These are phyloP conservation scores for Apeira syringaria DNA, from an alignment of 2,888 invertebrate genomes.

Conservation along the genomic window DNA sequence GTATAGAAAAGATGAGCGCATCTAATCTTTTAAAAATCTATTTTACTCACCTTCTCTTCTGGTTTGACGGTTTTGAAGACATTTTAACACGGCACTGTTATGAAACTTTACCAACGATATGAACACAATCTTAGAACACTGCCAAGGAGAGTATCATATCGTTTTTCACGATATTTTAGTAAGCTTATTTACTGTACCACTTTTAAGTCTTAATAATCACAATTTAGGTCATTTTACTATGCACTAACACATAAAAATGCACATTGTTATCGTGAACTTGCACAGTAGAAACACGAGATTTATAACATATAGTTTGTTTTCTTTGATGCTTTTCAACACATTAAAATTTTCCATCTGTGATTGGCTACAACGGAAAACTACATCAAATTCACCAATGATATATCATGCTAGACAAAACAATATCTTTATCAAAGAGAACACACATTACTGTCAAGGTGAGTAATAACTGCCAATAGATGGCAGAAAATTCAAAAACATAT, in stretches of 20 bases:
- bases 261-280: conserved; percentile 75
- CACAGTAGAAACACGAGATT: conserved; percentile 57
- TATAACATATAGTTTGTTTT: conserved; percentile 35
- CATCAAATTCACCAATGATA: background rate
- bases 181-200: conserved; percentile 54
- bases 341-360: background rate
- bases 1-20: conserved; percentile 20
- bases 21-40: conserved; percentile 29
- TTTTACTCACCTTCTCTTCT: conserved; percentile 86
- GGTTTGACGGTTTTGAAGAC: conserved; percentile 84
- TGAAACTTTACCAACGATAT: conserved; percentile 76
- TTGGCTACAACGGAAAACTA: no score
- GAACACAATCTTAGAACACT: conserved; percentile 83
- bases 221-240: conserved; percentile 77
- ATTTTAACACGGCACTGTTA: conserved; percentile 68
- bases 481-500: no score
- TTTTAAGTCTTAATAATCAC: conserved; percentile 62
- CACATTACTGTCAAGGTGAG: conserved; percentile 6
- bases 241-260: conserved; percentile 69
- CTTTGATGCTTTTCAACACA: conserved; percentile 6
- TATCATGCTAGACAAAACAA: no score
- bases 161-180: conserved; percentile 60
- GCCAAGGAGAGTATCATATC: conserved; percentile 83
- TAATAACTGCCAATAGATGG: conserved; percentile 5
- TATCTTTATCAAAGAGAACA: conserved; percentile 10